A percentile compares a stretch with the other conserved stretches of the same genome.
phyloP scores from a whole-genome alignment of 1,140 invertebrate species.

The Sycophaga agraensis region DNA sequence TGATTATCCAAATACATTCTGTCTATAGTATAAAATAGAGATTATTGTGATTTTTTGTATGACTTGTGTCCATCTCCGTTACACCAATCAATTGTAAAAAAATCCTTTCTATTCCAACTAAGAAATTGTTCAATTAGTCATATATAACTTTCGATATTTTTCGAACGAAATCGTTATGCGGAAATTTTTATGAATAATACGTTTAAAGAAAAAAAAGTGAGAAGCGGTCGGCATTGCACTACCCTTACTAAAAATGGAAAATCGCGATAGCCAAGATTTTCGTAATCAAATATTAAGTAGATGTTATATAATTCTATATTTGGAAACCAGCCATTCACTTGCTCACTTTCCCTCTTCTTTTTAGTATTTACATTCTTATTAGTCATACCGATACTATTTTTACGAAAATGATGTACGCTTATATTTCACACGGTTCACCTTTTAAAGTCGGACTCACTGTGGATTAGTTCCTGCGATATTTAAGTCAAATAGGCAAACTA shows the following conservation, averaged over 20 bases:
- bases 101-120: too few relatives aligned
- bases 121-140: too few relatives aligned
- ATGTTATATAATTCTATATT: slow-evolving; percentile 15
- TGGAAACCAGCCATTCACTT: not conserved
- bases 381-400: not conserved
- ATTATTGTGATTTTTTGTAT: not conserved
- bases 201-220: too few relatives aligned
- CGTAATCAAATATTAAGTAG: slow-evolving; percentile 1
- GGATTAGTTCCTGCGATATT: too few relatives aligned
- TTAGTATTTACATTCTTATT: not conserved
- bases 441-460: not conserved
- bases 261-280: slow-evolving; percentile 6
- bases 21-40: not conserved
- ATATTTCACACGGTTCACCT: not conserved
- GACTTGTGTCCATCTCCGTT: too few relatives aligned
- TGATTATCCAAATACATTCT: not conserved
- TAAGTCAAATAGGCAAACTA: too few relatives aligned
- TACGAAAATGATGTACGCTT: not conserved
- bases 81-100: too few relatives aligned
- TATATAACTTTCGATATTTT: too few relatives aligned
- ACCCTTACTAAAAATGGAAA: not conserved
- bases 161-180: too few relatives aligned
- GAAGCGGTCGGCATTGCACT: too few relatives aligned
- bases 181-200: too few relatives aligned
- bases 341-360: too few relatives aligned